Conservation (phyloP, 2,888 invertebrate species). For the Caprella mutica region DNA sequence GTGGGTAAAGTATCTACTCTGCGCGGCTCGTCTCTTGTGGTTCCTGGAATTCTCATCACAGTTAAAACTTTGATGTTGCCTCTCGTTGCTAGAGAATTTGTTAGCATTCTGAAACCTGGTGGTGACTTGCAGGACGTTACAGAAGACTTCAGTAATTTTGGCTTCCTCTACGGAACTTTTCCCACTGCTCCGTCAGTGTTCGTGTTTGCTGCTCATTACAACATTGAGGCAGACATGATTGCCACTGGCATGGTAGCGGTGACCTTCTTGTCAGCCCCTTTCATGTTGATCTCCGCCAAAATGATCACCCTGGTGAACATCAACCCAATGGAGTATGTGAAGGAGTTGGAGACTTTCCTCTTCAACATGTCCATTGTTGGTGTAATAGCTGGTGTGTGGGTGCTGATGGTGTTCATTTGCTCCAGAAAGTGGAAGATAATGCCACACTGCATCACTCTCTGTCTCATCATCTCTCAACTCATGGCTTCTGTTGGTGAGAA, state of each 20-base stretch:
- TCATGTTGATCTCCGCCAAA: slow-evolving; percentile 90
- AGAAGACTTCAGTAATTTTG: slow-evolving; percentile 73
- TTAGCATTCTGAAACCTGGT: slow-evolving; percentile 54
- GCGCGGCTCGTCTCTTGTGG: slow-evolving; percentile 62
- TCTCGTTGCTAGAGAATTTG: slow-evolving; percentile 71
- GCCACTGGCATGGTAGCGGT: slow-evolving; percentile 89
- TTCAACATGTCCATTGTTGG: slow-evolving; percentile 74
- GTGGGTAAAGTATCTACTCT: slow-evolving; percentile 75
- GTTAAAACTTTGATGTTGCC: slow-evolving; percentile 80
- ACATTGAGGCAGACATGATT: slow-evolving; percentile 75
- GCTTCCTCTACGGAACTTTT: slow-evolving; percentile 89
- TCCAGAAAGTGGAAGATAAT: slow-evolving; percentile 64
- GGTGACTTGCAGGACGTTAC: slow-evolving; percentile 57
- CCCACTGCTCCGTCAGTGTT: slow-evolving; percentile 94
- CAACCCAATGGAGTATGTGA: slow-evolving; percentile 58
- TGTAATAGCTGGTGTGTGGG: slow-evolving; percentile 62
- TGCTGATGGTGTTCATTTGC: slow-evolving; percentile 57
- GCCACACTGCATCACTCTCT: slow-evolving; percentile 70
- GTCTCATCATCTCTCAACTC: slow-evolving; percentile 65
- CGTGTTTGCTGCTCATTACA: slow-evolving; percentile 80
- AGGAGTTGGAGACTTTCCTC: slow-evolving; percentile 63
- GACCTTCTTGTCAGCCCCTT: slow-evolving; percentile 83
- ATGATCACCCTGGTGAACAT: slow-evolving; percentile 66
- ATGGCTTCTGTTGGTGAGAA: slow-evolving; percentile 40
- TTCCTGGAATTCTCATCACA: slow-evolving; percentile 75